Base-by-base conservation (phyloP, 2,797 vertebrate genomes). In the Cyprinella venusta region DNA sequence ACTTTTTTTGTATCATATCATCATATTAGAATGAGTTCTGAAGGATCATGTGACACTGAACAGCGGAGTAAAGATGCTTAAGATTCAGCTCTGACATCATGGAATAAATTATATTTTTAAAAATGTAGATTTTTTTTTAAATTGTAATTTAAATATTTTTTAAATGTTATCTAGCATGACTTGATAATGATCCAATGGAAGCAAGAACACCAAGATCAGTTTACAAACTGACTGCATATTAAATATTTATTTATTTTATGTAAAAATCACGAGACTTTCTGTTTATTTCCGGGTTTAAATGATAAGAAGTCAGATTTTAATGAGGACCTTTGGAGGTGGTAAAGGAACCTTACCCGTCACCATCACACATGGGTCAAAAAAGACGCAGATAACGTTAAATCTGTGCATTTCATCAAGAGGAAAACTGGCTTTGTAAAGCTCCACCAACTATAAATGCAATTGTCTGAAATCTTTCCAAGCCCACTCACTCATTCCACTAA, bases 331-430 rank as follows among this genome's bases (percentile, higher is more conserved):
- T 26, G 6, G 6, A 67, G 8, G 33, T 38, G 15, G 13, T 26
- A 61, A 30, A 65, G 3, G 4, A n/a, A 61, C 10, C 21, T 24
- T 12, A 59, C 54, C 10, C 2, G 56, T 13, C 56, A 24, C 5
- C 76, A 36, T 63, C 48, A 40, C 59, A 61, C 63, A 75, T 13
- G 70, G 68, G 52, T 84, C 74, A 86, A 79, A 26, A 79, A 79
- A 42, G 38, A 67, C 30, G 10, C 18, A 79, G 45, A 40, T 82
- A 52, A 80, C 48, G 24, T 40, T 13, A 74, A 80, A 68, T 79
- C 56, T 61, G 67, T 26, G 68, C 19, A 48, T 8, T 59, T 81
- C 45, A 42, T 67, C 8, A 4, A 54, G 21, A 36, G 50, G 24
- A 15, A 69, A 56, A 69, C 36, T 5, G 9, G 19, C 12, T 56